These are phyloP conservation scores for Pheosia tremula DNA, from an alignment of 2,888 invertebrate genomes.

Conservation along the genomic window DNA sequence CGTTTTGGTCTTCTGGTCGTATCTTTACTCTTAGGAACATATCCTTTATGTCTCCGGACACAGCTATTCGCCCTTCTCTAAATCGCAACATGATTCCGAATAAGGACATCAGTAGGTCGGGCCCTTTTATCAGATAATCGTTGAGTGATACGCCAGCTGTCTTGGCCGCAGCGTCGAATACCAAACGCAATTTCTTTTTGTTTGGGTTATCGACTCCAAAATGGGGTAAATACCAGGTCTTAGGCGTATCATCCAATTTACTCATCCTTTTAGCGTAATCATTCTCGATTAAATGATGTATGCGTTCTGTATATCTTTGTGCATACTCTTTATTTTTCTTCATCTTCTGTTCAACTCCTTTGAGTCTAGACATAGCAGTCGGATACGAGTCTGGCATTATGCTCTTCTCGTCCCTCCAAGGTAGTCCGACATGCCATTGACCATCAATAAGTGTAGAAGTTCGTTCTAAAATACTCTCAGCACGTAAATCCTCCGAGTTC, in stretches of 20 bases:
- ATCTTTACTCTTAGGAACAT: constrained; percentile 29
- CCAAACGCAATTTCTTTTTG: constrained; percentile 29
- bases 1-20: constrained; percentile 15
- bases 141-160: constrained; percentile 5
- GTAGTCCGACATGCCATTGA: constrained; percentile 34
- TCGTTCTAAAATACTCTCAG: constrained; percentile 19
- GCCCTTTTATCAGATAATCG: too few species aligned
- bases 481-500: constrained; percentile 5
- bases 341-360: constrained; percentile 30
- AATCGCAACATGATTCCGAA: constrained; percentile 30
- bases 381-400: constrained; percentile 25
- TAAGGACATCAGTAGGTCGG: constrained; percentile 25
- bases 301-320: constrained; percentile 22
- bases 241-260: constrained; percentile 4
- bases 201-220: constrained; percentile 37
- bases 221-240: constrained; percentile 36
- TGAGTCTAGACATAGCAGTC: constrained; percentile 24
- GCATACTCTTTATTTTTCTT: constrained; percentile 14
- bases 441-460: constrained; percentile 21
- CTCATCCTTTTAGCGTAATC: constrained; percentile 23
- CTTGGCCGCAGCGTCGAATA: constrained; percentile 32
- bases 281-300: constrained; percentile 32
- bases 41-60: constrained; percentile 24
- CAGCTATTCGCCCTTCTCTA: constrained; percentile 20
- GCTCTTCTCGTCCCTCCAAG: constrained; percentile 27